phyloP scores from a whole-genome alignment of 2,113 vertebrate species.

The Sylvilagus bachmani region DNA sequence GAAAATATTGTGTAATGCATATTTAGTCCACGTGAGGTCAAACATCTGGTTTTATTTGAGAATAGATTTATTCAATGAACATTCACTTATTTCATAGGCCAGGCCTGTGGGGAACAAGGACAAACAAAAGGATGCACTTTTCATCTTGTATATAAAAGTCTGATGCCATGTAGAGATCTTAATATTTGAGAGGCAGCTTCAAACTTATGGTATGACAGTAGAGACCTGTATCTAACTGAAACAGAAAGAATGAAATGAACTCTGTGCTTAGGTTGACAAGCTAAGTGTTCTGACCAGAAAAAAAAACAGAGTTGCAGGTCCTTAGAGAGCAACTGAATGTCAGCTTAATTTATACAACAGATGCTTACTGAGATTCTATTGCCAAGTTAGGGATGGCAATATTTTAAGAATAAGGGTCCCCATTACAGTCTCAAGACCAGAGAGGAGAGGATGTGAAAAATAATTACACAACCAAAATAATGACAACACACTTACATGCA shows the following conservation, averaged over 20 bases:
- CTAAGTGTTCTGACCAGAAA: not conserved
- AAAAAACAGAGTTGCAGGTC: not conserved
- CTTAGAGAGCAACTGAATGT: not conserved
- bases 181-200: not conserved
- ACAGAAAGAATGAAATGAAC: not conserved
- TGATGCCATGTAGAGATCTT: not conserved
- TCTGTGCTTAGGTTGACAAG: not conserved
- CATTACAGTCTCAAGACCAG: not conserved
- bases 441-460: not conserved
- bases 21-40: not conserved
- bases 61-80: constrained; percentile 6
- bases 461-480: not conserved
- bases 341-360: not conserved
- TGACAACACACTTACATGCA: not conserved
- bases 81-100: not conserved
- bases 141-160: constrained; percentile 25
- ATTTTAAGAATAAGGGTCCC: not conserved
- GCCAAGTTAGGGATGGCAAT: not conserved
- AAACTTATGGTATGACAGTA: not conserved
- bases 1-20: not conserved
- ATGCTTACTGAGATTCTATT: not conserved
- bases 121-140: not conserved
- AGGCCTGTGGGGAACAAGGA: not conserved
- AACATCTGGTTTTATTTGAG: not conserved
- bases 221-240: not conserved